Base-by-base conservation (phyloP, 2,113 vertebrate species). In the Tachycineta bicolor region DNA sequence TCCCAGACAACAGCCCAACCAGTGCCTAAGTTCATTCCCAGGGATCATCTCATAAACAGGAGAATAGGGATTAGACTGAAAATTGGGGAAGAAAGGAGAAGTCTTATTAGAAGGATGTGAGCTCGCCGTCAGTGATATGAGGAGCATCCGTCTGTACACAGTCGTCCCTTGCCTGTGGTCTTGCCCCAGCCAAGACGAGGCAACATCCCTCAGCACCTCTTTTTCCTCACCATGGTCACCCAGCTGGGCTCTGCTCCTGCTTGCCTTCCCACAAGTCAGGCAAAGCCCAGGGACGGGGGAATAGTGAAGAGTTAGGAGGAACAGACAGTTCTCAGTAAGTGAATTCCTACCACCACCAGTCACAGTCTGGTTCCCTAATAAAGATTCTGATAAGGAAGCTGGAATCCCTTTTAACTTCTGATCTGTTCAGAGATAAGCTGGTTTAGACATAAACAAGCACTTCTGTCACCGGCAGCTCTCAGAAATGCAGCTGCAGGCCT, bases 321-420 rank as follows among this genome's bases (percentile, higher is more conserved):
- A 92, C 91, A 96, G 93, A 65, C 39, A 64, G 88, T 94, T 95
- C 62, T 86, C 88, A 83, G 23, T 77, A 81, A 90, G 56, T 19
- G 7, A 91, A 96, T 95, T 97, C 93, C 90, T 96, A 92, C 68
- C 60, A 31, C 60, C 83, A 55, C 52, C 90, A 92, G 83, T 96
- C 92, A 96, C 55, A 74, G 92, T 94, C 92, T 91, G 46, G 65
- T 92, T 95, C 80, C 71, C 76, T 92, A 90, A 64, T 78, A 68
- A 87, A 77, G 92, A n/a, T 82, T 52, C 69, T 74, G 95, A 96
- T 94, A 92, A 95, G 81, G 69, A 88, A 90, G 59, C 69, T 96
- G 90, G 96, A 96, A 96, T 97, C 88, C 77, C 93, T 97, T 97
- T 97, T 71, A 97, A 96, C 86, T 95, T 81, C 58, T 84, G 96